Conservation (phyloP, 2,888 invertebrate species). For the Heliconius sara region DNA sequence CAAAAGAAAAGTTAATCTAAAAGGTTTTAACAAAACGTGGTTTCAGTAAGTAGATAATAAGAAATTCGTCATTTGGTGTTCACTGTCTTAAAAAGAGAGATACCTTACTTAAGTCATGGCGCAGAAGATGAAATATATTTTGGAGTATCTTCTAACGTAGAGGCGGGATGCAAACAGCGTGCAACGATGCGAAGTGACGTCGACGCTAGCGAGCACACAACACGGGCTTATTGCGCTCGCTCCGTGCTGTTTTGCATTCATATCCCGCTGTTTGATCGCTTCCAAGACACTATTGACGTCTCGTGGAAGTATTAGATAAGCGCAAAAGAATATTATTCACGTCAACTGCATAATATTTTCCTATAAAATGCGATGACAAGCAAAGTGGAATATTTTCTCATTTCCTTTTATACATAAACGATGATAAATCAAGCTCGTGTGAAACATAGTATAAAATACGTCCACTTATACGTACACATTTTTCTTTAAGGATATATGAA, state of each 20-base stretch:
- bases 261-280: slow-evolving; percentile 37
- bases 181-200: slow-evolving; percentile 4
- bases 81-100: neutral
- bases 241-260: slow-evolving; percentile 37
- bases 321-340: slow-evolving; percentile 29
- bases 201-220: slow-evolving; percentile 5
- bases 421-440: neutral
- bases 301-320: slow-evolving; percentile 36
- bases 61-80: neutral
- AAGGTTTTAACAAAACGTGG: neutral
- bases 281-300: slow-evolving; percentile 30
- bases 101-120: neutral
- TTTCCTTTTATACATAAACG: neutral
- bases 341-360: slow-evolving; percentile 24
- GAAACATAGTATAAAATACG: neutral
- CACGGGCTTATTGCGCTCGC: slow-evolving; percentile 38
- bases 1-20: neutral
- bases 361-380: slow-evolving; percentile 15
- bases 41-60: neutral
- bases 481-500: neutral
- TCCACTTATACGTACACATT: neutral
- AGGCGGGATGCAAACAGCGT: slow-evolving; percentile 3
- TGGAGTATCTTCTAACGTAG: neutral
- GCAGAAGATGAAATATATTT: neutral
- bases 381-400: slow-evolving; percentile 12